Conservation (phyloP, 2,797 vertebrate genomes). For the Gymnoscopelus braueri region DNA sequence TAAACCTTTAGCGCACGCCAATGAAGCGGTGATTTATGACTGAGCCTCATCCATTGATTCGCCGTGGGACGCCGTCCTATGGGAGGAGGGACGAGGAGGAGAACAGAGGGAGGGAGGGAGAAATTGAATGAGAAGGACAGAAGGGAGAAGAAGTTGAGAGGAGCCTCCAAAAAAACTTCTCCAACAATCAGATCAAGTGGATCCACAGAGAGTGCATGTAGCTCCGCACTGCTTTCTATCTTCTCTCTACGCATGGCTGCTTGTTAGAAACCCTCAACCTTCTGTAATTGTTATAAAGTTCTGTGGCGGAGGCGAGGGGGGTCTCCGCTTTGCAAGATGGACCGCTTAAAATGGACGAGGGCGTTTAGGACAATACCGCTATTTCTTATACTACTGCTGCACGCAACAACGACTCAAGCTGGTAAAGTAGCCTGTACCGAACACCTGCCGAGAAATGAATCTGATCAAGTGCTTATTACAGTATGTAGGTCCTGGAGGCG, state of each 20-base stretch:
- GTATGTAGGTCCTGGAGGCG: neutral
- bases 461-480: neutral
- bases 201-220: conserved; percentile 44
- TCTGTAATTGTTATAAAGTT: conserved; percentile 53
- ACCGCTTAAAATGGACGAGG: conserved; percentile 63
- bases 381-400: conserved; percentile 66
- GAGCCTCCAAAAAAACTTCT: conserved; percentile 72
- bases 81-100: conserved; percentile 64
- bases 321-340: conserved; percentile 72
- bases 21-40: conserved; percentile 58
- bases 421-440: conserved; percentile 74
- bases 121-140: conserved; percentile 78
- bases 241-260: conserved; percentile 68
- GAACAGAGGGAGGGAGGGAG: conserved; percentile 64
- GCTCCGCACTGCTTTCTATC: conserved; percentile 19
- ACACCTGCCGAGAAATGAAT: conserved; percentile 13
- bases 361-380: conserved; percentile 61
- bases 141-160: conserved; percentile 62
- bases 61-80: conserved; percentile 57
- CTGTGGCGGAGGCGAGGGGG: conserved; percentile 54
- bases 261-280: conserved; percentile 37
- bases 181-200: conserved; percentile 63
- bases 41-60: conserved; percentile 40
- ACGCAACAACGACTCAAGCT: conserved; percentile 56
- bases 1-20: conserved; percentile 28